These are phyloP conservation scores for Benitochromis conjunctus DNA, from an alignment of 2,113 vertebrate species.

Conservation along the genomic window DNA sequence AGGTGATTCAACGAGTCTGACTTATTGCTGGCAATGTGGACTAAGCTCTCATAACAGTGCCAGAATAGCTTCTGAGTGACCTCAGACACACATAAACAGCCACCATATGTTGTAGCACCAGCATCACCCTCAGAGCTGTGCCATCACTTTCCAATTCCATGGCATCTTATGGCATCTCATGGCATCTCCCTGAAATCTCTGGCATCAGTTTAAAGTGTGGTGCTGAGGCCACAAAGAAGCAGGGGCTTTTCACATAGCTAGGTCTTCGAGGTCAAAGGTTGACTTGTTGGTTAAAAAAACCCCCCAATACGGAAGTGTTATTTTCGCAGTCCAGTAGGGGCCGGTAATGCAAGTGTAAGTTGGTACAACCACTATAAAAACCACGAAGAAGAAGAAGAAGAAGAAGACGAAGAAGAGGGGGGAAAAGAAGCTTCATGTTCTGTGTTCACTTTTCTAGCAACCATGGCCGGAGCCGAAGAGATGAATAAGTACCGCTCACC, in stretches of 20 bases:
- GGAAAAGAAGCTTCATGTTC: not conserved
- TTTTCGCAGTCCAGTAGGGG: not conserved
- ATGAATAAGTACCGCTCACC: conserved; percentile 86
- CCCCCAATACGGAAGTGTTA: too few relatives aligned
- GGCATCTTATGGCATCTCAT: not conserved
- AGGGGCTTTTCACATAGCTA: too few relatives aligned
- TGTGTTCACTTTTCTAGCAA: not conserved
- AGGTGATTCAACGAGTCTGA: not conserved
- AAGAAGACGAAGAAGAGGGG: not conserved
- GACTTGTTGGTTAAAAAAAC: too few relatives aligned
- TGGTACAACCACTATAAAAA: not conserved
- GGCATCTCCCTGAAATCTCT: too few relatives aligned
- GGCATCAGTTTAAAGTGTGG: too few relatives aligned
- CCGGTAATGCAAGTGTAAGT: not conserved
- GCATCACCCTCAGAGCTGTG: not conserved
- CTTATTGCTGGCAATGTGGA: not conserved
- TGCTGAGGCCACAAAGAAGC: too few relatives aligned
- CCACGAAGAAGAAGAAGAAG: not conserved
- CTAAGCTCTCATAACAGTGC: not conserved
- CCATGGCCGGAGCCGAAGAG: conserved; percentile 49
- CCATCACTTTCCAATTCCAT: not conserved
- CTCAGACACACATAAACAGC: too few relatives aligned
- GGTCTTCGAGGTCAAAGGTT: too few relatives aligned
- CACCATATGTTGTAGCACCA: too few relatives aligned
- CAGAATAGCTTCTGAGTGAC: not conserved